Evolutionary conservation across 2,888 invertebrate species (phyloP), one percentile per base, ranked within the genome.

Genomic region (Drosophila prolongata): DNA sequence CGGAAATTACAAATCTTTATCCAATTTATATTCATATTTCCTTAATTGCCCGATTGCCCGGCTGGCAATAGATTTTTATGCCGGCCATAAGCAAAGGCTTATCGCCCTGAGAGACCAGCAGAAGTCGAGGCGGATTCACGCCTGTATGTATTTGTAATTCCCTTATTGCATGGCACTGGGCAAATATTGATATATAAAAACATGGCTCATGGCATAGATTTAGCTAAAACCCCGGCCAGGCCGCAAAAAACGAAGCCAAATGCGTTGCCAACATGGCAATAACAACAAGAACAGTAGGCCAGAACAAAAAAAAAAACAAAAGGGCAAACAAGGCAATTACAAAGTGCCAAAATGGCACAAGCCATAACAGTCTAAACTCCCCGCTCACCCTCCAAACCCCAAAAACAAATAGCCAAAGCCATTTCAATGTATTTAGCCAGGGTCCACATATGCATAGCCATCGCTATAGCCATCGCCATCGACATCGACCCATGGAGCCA

Each of bases 341-440:
- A 88, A 80, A 88, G 83, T 84, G 83, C 83, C 83, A 88, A 84
- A 84, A 84, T 84, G 86, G 88, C 86, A 80, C 78, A 86, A 76
- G 86, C 88, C 86, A 88, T 88, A 86, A 88, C 80, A 80, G 73
- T 76, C 66, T 66, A 66, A 68, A 68, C 66, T 19, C 10, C 13
- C n/a, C 5, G 11, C 38, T 10, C 6, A 1, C 9, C 1, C 11
- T 35, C 49, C 53, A 61, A 65, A 77, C 61, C 67, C 75, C 83
- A 88, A 83, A 88, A 86, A 82, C 83, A 83, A 83, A 83, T 83
- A 84, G 86, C 78, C 76, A 88, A 86, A 88, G 83, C 83, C 76
- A 83, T 88, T 80, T 68, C 83, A 70, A 84, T 86, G 88, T 88
- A 88, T 84, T 84, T 84, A 84, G 88, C 80, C 77, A 71, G 78